phyloP scores from a whole-genome alignment of 2,113 vertebrate genomes.

The Myotis brandtii region DNA sequence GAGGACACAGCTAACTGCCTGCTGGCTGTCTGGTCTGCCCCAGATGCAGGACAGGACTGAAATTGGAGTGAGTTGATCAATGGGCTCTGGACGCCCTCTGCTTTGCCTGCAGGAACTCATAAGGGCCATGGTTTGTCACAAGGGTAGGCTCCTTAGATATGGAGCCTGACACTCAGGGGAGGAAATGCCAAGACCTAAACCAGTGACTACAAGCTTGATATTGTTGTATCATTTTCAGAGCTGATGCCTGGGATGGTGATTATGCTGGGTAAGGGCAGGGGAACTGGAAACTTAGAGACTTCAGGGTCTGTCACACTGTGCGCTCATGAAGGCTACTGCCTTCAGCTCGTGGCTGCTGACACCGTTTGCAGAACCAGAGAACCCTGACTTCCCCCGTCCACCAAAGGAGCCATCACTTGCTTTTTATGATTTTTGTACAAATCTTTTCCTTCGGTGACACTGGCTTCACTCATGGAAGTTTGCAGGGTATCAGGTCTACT shows the following conservation, averaged over 20 bases:
- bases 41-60: neutral
- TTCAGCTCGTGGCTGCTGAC: neutral
- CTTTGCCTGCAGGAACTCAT: neutral
- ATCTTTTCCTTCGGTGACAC: neutral
- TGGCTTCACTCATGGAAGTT: neutral
- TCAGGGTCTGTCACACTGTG: neutral
- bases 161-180: neutral
- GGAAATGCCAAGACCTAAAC: neutral
- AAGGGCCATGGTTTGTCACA: neutral
- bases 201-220: neutral
- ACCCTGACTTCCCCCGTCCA: neutral
- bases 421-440: neutral
- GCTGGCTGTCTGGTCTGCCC: neutral
- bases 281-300: neutral
- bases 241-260: neutral
- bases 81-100: neutral
- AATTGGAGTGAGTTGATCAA: slow-evolving; percentile 33
- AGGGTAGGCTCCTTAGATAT: neutral
- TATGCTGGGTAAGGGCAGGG: too few species aligned
- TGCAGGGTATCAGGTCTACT: neutral
- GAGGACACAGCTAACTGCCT: slow-evolving; percentile 29
- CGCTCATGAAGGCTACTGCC: neutral
- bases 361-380: neutral
- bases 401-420: neutral
- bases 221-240: neutral